phyloP scores from a whole-genome alignment of 2,113 vertebrate genomes.

The Noctilio leporinus region DNA sequence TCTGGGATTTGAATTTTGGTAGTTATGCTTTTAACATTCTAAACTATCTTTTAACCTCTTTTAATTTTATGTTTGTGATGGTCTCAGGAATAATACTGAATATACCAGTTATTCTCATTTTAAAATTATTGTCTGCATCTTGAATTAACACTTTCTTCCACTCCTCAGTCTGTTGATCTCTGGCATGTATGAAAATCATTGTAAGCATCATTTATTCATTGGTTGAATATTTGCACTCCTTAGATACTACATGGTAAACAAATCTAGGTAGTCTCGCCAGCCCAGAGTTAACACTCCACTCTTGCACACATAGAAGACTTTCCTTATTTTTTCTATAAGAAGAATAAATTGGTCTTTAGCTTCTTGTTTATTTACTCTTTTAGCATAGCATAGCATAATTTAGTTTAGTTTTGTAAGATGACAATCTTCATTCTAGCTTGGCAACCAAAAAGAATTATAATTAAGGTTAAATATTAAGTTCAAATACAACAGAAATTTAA shows the following conservation, averaged over 20 bases:
- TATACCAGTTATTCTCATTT: neutral
- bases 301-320: neutral
- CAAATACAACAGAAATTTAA: neutral
- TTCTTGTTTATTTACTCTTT: neutral
- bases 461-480: neutral
- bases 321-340: neutral
- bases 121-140: neutral
- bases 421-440: neutral
- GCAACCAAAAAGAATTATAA: neutral
- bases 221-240: neutral
- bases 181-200: neutral
- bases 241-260: neutral
- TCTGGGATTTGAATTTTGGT: neutral
- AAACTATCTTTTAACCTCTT: neutral
- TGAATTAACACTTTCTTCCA: neutral
- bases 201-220: neutral
- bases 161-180: neutral
- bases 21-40: neutral
- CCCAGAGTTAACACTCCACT: neutral
- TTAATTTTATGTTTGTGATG: neutral
- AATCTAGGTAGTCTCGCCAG: neutral
- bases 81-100: neutral
- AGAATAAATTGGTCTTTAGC: neutral
- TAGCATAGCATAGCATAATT: neutral
- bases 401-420: neutral